Evolutionary conservation across 2,113 vertebrate genomes (phyloP).

Genomic region (Leuciscus idus): DNA sequence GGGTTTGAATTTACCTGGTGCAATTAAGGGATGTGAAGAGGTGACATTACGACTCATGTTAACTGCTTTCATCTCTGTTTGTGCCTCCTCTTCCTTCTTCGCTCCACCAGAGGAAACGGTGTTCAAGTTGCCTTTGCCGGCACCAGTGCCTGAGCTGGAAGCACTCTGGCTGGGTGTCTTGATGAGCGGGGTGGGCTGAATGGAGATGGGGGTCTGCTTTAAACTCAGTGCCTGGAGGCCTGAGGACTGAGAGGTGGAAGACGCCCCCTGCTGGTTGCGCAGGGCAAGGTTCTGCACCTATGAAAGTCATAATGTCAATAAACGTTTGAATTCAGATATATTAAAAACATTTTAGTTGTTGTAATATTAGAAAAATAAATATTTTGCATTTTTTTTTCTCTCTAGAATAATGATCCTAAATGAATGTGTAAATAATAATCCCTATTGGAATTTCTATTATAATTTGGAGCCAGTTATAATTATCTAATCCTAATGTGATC

Average conservation of each 20-base stretch:
- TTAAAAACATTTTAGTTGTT: background rate
- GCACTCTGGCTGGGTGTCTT: slow-evolving; percentile 75
- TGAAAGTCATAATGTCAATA: background rate
- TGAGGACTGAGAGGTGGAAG: slow-evolving; percentile 61
- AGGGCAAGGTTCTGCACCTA: slow-evolving; percentile 88
- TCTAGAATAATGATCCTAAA: background rate
- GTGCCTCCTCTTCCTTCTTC: slow-evolving; percentile 80
- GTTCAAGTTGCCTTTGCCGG: slow-evolving; percentile 57
- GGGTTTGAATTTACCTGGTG: slow-evolving; percentile 80
- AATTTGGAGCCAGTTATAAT: background rate
- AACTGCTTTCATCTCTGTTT: slow-evolving; percentile 78
- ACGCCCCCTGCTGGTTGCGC: slow-evolving; percentile 81
- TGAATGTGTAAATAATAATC: background rate
- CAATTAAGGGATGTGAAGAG: slow-evolving; percentile 79
- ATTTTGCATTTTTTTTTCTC: background rate
- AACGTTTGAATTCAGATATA: background rate
- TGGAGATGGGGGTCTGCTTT: slow-evolving; percentile 80
- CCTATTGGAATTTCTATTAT: background rate
- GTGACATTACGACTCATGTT: slow-evolving; percentile 78
- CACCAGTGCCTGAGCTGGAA: slow-evolving; percentile 35
- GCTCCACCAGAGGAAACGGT: slow-evolving; percentile 69
- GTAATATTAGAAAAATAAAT: background rate
- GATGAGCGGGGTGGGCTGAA: slow-evolving; percentile 74
- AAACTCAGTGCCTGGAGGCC: slow-evolving; percentile 83
- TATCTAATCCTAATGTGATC: background rate